Conservation (phyloP, 2,888 invertebrate species). For the Thymelicus acteon region DNA sequence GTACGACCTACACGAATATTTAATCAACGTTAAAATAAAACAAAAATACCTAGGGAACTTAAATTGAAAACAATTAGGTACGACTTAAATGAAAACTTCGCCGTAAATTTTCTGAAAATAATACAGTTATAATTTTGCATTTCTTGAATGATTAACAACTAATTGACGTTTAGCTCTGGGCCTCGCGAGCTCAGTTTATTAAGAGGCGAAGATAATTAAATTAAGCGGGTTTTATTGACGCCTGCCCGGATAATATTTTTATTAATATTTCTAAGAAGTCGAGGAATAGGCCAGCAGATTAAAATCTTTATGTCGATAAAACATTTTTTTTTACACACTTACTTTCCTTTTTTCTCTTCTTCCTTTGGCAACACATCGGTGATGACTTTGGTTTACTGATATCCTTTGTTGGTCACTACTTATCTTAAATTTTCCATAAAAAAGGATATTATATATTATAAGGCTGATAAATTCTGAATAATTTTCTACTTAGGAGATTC, state of each 20-base stretch:
- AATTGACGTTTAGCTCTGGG: slow-evolving; percentile 66
- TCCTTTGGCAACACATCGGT: no score
- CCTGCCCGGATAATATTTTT: slow-evolving; percentile 75
- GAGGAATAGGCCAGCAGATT: slow-evolving; percentile 19
- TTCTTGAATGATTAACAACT: slow-evolving; percentile 52
- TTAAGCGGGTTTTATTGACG: slow-evolving; percentile 80
- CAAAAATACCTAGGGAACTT: slow-evolving; percentile 9
- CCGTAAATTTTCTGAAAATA: slow-evolving; percentile 34
- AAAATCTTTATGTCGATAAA: slow-evolving; percentile 39
- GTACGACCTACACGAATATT: background rate
- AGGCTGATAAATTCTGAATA: no score
- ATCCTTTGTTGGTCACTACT: no score
- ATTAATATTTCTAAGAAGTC: slow-evolving; percentile 58
- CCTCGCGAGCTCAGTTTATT: slow-evolving; percentile 65
- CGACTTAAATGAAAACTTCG: slow-evolving; percentile 18
- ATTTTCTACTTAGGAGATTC: no score
- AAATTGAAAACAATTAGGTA: slow-evolving; percentile 23
- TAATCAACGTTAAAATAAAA: slow-evolving; percentile 1
- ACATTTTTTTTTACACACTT: background rate
- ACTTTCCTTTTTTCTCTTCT: no score
- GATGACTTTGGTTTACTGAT: no score
- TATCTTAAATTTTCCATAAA: no score
- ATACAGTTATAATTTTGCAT: slow-evolving; percentile 36
- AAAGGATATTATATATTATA: no score
- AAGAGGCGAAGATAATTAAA: slow-evolving; percentile 79